Evolutionary conservation across 2,113 vertebrate species (phyloP).

Genomic region (Stegastes partitus): DNA sequence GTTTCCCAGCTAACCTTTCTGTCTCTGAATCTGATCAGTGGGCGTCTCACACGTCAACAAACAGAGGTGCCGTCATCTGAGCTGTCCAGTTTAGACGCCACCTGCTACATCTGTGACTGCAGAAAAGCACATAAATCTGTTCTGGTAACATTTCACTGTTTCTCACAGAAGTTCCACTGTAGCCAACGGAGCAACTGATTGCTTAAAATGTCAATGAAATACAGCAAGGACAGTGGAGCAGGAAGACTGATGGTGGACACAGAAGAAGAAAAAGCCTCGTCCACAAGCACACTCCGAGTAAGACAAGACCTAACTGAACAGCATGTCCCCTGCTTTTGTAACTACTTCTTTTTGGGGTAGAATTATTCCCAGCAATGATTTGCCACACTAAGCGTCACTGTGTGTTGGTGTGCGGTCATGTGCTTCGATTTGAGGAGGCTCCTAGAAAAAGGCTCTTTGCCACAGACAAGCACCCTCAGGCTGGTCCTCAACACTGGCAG

Average conservation of each 20-base stretch:
- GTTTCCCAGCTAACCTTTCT: too few relatives aligned
- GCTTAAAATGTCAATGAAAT: neutral
- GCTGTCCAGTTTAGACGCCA: too few relatives aligned
- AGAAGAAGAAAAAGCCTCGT: neutral
- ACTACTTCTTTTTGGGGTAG: neutral
- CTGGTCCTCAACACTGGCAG: slow-evolving; percentile 34
- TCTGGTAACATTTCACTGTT: too few relatives aligned
- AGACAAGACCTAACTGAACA: neutral
- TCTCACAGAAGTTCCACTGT: neutral
- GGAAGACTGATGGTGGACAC: neutral
- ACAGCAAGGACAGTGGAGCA: neutral
- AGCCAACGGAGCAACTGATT: neutral
- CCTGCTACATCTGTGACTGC: too few relatives aligned
- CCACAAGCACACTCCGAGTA: neutral
- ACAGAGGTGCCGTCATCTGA: too few relatives aligned
- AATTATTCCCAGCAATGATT: slow-evolving; percentile 3
- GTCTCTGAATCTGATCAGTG: too few relatives aligned
- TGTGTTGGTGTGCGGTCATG: neutral
- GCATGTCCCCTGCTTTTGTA: neutral
- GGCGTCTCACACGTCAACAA: too few relatives aligned
- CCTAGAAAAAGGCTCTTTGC: slow-evolving; percentile 19
- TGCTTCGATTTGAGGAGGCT: slow-evolving; percentile 8
- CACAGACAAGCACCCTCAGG: slow-evolving; percentile 33
- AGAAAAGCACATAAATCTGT: too few relatives aligned
- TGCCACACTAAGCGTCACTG: neutral